Conservation (phyloP, 2,888 invertebrate species). For the Cryptus armator region DNA sequence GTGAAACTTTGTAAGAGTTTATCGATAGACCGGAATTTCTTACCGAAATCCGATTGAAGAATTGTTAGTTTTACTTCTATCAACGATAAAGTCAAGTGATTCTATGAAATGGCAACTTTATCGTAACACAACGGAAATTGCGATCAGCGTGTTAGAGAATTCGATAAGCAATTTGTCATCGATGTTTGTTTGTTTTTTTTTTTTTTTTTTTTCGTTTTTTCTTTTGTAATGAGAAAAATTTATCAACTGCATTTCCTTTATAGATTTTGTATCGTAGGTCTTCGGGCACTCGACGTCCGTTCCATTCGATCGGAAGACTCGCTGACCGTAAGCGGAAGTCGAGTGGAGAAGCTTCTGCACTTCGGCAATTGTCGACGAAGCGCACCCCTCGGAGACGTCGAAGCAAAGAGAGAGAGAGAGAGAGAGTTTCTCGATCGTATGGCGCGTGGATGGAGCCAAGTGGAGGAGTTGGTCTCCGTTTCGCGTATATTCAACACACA, state of each 20-base stretch:
- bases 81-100: too few relatives aligned
- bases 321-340: conserved; percentile 50
- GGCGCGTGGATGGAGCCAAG: not conserved
- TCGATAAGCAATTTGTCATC: conserved; percentile 15
- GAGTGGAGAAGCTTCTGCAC: conserved; percentile 42
- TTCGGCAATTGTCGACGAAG: conserved; percentile 49
- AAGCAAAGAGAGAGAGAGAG: not conserved
- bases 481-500: not conserved
- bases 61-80: too few relatives aligned
- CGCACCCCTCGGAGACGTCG: not conserved
- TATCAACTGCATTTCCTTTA: not conserved
- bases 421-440: not conserved
- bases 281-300: conserved; percentile 24
- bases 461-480: not conserved
- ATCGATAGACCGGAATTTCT: not conserved
- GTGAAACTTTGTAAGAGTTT: not conserved
- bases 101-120: too few relatives aligned
- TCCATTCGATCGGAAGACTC: conserved; percentile 41
- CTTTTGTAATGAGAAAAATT: not conserved
- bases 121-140: too few relatives aligned
- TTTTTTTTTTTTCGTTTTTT: not conserved
- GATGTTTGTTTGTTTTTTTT: not conserved
- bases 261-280: not conserved
- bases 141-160: not conserved
- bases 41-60: not conserved